phyloP scores from a whole-genome alignment of 1,140 invertebrate species.

The Hylaeus anthracinus region DNA sequence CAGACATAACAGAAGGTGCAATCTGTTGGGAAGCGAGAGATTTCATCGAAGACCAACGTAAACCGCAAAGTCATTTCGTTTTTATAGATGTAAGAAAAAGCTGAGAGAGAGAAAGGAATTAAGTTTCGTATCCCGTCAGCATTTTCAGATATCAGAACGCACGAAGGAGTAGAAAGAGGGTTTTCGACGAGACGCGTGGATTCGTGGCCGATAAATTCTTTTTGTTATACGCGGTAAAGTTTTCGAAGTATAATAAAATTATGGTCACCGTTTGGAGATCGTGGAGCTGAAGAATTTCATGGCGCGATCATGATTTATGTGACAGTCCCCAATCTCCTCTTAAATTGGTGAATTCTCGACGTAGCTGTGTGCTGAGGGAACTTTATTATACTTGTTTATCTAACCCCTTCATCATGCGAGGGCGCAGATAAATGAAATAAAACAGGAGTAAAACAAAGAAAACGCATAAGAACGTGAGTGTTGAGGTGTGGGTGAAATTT shows the following conservation, averaged over 20 bases:
- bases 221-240: not conserved
- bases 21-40: not conserved
- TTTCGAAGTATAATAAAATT: not conserved
- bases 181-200: not conserved
- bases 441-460: no score
- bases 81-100: not conserved
- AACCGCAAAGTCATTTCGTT: not conserved
- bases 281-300: not conserved
- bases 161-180: not conserved
- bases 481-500: no score
- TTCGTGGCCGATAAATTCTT: not conserved
- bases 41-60: not conserved
- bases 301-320: not conserved
- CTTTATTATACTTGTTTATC: no score
- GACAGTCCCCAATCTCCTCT: no score
- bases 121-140: not conserved
- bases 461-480: no score
- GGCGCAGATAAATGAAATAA: no score
- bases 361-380: no score
- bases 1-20: not conserved
- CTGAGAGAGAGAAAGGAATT: not conserved
- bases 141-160: not conserved
- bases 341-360: not conserved
- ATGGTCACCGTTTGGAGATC: no score
- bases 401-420: no score